Base-by-base conservation (phyloP, 2,797 vertebrate species). In the Takifugu rubripes region DNA sequence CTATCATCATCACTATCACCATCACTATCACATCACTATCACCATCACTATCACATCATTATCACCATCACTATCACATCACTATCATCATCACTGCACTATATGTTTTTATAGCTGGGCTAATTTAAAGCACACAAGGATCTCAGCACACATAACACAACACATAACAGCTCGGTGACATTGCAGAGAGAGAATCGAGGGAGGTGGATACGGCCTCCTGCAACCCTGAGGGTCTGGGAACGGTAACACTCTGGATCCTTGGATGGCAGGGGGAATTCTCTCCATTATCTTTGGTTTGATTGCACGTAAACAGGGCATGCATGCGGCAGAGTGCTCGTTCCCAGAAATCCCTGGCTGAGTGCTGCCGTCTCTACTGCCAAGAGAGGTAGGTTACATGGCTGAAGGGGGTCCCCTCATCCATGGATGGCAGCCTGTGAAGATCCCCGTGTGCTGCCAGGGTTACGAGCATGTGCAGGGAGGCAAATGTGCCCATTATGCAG, bases 271-370 rank as follows among this genome's bases (percentile, higher is more conserved):
- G 74, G 81, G 75, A 81, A 70, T 70, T 80, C 59, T 72, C 68
- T 21, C 72, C 80, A 87, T 88, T 88, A 85, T 84, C 81, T 88
- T 81, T 82, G 69, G 60, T 84, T 78, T 84, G 85, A 88, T 84
- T 81, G 81, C 72, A 68, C 47, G 83, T 79, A 83, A 87, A 85
- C 85, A 82, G 51, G 74, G 78, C 74, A 61, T 16, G 71, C 81
- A 70, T 69, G 72, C 61, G 14, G 79, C 54, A 54, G 55, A 79
- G 72, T 47, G 64, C 64, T 75, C 78, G 75, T 82, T 74, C 86
- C 81, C 83, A 86, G 77, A 83, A 83, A 75, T 79, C 70, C 70
- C 81, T 79, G 78, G 83, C 81, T 64, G 70, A 59, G 76, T 9
- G 3, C 26, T 55, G 31, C 36, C 12, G 24, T 6, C 11, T 55